Evolutionary conservation across 2,888 invertebrate species (phyloP).

Genomic region (Acanthosoma haemorrhoidale): DNA sequence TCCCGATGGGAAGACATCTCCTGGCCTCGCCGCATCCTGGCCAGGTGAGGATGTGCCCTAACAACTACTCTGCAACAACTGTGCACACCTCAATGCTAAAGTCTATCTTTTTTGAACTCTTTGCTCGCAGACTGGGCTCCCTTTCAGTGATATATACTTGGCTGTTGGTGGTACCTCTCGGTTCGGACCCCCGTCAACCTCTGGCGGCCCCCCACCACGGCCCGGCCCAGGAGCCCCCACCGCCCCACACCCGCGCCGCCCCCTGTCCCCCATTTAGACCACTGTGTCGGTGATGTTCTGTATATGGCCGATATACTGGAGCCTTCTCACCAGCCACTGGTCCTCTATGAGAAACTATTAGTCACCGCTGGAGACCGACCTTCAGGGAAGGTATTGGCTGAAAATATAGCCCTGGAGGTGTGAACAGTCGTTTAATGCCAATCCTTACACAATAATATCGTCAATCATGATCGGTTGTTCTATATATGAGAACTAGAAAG

Average conservation of each 20-base stretch:
- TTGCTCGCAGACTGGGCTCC: background rate
- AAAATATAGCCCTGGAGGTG: background rate
- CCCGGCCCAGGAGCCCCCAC: background rate
- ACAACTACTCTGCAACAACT: background rate
- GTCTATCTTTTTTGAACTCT: no score
- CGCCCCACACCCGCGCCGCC: background rate
- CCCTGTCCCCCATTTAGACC: background rate
- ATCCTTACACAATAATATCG: no score
- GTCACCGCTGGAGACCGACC: background rate
- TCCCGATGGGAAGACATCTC: conserved; percentile 20
- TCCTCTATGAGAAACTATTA: background rate
- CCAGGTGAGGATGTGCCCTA: background rate
- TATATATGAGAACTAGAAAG: no score
- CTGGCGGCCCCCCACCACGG: background rate
- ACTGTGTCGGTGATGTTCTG: background rate
- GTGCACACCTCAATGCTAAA: no score
- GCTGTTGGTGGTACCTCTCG: conserved; percentile 5
- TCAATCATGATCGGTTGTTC: no score
- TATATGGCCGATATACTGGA: background rate
- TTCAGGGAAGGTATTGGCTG: no score
- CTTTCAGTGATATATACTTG: background rate
- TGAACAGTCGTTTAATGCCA: no score
- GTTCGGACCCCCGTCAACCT: conserved; percentile 23
- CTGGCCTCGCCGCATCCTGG: conserved; percentile 23
- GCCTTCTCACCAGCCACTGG: background rate